A percentile compares a stretch with the other conserved stretches of the same genome.
phyloP scores from a whole-genome alignment of 2,888 invertebrate species.

The Drosophila affinis region DNA sequence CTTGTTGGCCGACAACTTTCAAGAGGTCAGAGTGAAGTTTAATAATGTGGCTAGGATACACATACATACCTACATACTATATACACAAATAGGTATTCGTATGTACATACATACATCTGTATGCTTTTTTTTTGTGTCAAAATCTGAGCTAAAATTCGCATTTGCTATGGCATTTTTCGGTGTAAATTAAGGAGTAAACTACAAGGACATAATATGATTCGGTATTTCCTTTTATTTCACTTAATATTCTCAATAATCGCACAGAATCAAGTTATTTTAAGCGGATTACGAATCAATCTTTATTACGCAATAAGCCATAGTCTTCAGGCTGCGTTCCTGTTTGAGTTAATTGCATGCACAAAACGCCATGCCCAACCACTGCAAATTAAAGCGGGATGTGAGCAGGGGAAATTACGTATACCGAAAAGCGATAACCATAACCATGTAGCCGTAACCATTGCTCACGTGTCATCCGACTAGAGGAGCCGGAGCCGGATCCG shows the following conservation, averaged over 20 bases:
- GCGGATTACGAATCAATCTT: conserved; percentile 30
- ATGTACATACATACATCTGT: too few relatives aligned
- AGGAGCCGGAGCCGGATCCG: background rate
- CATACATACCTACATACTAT: background rate
- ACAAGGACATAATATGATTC: too few relatives aligned
- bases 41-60: conserved; percentile 21
- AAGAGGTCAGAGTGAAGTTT: conserved; percentile 18
- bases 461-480: conserved; percentile 65
- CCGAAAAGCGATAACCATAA: conserved; percentile 71
- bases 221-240: conserved; percentile 3
- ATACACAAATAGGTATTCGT: too few relatives aligned
- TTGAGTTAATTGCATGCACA: conserved; percentile 41
- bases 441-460: conserved; percentile 53
- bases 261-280: conserved; percentile 23
- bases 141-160: too few relatives aligned
- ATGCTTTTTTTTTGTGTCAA: too few relatives aligned
- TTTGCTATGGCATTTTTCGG: too few relatives aligned
- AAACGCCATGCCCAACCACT: conserved; percentile 21
- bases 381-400: conserved; percentile 61
- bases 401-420: conserved; percentile 69
- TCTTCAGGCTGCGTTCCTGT: conserved; percentile 9
- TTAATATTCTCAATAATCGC: conserved; percentile 7
- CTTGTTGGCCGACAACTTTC: conserved; percentile 21
- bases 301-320: conserved; percentile 14
- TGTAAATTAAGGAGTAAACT: too few relatives aligned